These are phyloP conservation scores for Phalanger gymnotis DNA, from an alignment of 2,797 vertebrate genomes.

Conservation along the genomic window DNA sequence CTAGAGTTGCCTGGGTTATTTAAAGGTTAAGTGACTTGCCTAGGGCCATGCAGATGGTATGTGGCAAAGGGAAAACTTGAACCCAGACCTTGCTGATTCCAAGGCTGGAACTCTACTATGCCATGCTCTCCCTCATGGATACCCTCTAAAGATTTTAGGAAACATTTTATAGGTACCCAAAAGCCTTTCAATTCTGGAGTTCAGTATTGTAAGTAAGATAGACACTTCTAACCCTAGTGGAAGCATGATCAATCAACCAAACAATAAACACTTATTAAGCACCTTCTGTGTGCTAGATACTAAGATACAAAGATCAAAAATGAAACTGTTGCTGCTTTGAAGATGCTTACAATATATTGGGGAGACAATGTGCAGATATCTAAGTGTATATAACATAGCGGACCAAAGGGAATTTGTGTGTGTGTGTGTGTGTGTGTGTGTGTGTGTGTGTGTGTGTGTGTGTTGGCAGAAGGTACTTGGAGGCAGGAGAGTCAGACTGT, in stretches of 20 bases:
- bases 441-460: no score
- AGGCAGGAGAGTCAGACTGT: not conserved
- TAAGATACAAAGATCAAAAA: not conserved
- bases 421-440: no score
- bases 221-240: not conserved
- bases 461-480: not conserved
- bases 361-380: not conserved
- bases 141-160: not conserved
- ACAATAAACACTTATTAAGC: not conserved
- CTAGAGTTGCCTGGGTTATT: not conserved
- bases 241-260: not conserved
- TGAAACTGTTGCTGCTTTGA: not conserved
- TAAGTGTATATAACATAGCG: not conserved
- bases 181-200: not conserved
- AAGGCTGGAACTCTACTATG: not conserved
- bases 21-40: not conserved
- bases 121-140: not conserved
- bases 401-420: not conserved
- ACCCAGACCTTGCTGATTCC: not conserved
- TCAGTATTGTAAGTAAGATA: not conserved
- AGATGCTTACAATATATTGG: not conserved
- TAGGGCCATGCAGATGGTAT: not conserved
- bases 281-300: not conserved
- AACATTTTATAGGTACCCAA: not conserved
- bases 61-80: not conserved